Conservation (phyloP, 2,888 invertebrate genomes). For the Pterobdella sp. region DNA sequence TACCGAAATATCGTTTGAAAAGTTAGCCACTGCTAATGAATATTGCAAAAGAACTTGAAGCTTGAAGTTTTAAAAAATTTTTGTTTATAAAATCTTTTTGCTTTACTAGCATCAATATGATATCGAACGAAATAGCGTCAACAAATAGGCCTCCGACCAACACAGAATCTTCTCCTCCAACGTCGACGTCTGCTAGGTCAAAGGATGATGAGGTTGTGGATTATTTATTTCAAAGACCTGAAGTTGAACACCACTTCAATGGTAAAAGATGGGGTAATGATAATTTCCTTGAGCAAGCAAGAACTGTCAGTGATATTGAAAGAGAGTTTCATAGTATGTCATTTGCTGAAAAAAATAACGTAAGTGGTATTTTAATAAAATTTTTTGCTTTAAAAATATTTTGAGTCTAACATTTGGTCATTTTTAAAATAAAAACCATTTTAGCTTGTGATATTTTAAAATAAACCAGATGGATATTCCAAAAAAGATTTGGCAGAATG, state of each 20-base stretch:
- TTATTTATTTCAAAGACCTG: conserved; percentile 78
- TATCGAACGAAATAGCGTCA: conserved; percentile 34
- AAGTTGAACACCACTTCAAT: conserved; percentile 58
- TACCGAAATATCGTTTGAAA: background rate
- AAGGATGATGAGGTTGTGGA: conserved; percentile 87
- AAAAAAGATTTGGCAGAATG: conserved; percentile 39
- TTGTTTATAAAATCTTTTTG: background rate
- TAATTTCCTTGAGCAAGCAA: conserved; percentile 63
- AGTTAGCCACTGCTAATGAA: background rate
- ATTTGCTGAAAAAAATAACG: conserved; percentile 30
- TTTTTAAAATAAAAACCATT: background rate
- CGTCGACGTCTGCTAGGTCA: conserved; percentile 46
- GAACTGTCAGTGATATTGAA: conserved; percentile 47
- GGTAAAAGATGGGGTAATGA: conserved; percentile 69
- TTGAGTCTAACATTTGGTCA: background rate
- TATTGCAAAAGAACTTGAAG: background rate
- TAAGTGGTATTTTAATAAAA: background rate
- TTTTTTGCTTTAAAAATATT: background rate
- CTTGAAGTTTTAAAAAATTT: background rate
- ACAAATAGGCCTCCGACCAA: conserved; percentile 15
- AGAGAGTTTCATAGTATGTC: conserved; percentile 44
- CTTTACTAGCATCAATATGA: conserved; percentile 27
- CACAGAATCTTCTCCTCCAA: background rate
- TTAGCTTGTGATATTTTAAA: background rate
- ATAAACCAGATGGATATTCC: conserved; percentile 18